A percentile compares a stretch with the other conserved stretches of the same genome.
These are phyloP conservation scores for Hypomecis atomaria DNA, from an alignment of 2,888 invertebrate species.

Conservation along the genomic window DNA sequence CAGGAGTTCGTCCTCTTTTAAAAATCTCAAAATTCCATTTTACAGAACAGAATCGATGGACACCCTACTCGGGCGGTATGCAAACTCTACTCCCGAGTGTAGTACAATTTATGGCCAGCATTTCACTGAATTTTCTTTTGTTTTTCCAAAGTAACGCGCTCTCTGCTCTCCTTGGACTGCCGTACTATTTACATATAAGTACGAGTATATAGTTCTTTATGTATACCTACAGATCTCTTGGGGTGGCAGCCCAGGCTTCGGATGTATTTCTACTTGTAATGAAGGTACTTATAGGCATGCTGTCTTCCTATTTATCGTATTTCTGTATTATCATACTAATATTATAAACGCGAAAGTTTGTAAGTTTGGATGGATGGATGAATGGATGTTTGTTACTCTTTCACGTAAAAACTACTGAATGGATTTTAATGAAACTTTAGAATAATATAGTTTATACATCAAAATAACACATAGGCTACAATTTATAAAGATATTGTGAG, in stretches of 20 bases:
- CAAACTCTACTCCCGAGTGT: conserved; percentile 78
- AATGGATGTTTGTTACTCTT: too few relatives aligned
- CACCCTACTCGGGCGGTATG: conserved; percentile 71
- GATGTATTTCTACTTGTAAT: background rate
- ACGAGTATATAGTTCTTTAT: conserved; percentile 43
- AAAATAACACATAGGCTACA: too few relatives aligned
- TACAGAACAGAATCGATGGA: conserved; percentile 19
- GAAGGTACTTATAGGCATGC: background rate
- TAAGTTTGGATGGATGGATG: too few relatives aligned
- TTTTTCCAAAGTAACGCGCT: conserved; percentile 70
- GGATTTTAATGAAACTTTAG: too few relatives aligned
- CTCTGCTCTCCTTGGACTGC: conserved; percentile 50
- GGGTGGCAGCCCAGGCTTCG: conserved; percentile 21
- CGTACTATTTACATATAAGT: conserved; percentile 55
- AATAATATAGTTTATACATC: too few relatives aligned
- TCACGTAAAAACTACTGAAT: too few relatives aligned
- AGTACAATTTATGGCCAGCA: conserved; percentile 80
- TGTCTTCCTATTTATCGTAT: background rate
- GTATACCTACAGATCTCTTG: conserved; percentile 28
- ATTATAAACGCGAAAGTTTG: too few relatives aligned
- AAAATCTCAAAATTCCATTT: too few relatives aligned
- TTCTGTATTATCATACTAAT: too few relatives aligned
- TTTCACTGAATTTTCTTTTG: conserved; percentile 80
- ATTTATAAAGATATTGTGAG: too few relatives aligned
- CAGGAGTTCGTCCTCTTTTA: too few relatives aligned